Evolutionary conservation across 2,888 invertebrate species (phyloP).

Genomic region (Leptinotarsa tumamoca): DNA sequence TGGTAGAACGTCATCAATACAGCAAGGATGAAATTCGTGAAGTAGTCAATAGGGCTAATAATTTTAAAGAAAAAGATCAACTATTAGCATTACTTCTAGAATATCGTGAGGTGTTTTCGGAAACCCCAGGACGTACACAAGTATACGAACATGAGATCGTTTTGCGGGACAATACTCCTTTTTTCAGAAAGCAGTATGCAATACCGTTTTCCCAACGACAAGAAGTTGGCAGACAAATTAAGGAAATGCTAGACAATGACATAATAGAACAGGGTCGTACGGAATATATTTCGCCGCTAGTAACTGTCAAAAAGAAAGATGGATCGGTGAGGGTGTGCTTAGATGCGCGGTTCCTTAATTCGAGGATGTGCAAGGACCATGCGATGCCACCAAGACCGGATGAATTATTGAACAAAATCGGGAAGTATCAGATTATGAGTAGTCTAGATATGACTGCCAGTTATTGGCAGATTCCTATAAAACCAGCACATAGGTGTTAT

Average conservation of each 20-base stretch:
- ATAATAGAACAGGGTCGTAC: conserved; percentile 11
- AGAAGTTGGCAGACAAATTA: conserved; percentile 9
- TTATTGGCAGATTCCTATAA: conserved; percentile 27
- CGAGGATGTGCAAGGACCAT: conserved; percentile 16
- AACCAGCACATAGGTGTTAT: conserved; percentile 12
- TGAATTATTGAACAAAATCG: conserved; percentile 9
- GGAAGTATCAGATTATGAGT: conserved; percentile 9
- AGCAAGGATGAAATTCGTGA: not conserved
- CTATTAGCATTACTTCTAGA: conserved; percentile 2
- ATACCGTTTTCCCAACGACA: conserved; percentile 3
- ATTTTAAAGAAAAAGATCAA: not conserved
- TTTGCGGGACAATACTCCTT: conserved; percentile 13
- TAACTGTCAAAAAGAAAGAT: not conserved
- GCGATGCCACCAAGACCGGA: conserved; percentile 18
- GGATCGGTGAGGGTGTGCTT: not conserved
- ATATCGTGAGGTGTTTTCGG: conserved; percentile 23
- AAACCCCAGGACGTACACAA: conserved; percentile 21
- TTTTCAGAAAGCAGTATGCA: conserved; percentile 14
- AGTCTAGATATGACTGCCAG: conserved; percentile 13
- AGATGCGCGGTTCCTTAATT: conserved; percentile 17
- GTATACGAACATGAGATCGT: conserved; percentile 21
- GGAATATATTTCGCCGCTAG: conserved; percentile 3
- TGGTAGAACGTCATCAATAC: conserved; percentile 4
- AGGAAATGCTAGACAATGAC: not conserved
- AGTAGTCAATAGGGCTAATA: not conserved